Evolutionary conservation across 1,140 invertebrate species (phyloP).

Genomic region (Tribolium madens): DNA sequence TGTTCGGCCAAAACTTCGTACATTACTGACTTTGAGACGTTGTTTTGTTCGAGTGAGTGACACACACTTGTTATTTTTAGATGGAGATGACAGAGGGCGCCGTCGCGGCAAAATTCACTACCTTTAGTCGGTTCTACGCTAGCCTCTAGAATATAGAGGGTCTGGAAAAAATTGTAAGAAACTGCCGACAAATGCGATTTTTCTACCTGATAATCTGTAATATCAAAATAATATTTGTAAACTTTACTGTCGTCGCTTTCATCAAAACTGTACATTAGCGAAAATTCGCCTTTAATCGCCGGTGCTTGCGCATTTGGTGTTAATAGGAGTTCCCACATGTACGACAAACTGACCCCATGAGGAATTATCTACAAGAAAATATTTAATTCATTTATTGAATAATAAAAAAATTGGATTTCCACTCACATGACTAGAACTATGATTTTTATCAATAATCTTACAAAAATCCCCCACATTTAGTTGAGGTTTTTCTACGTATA

Average conservation of each 20-base stretch:
- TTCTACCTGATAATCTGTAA: slow-evolving; percentile 75
- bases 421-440: slow-evolving; percentile 67
- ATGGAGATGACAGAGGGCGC: slow-evolving; percentile 87
- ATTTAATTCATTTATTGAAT: neutral
- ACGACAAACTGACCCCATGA: slow-evolving; percentile 79
- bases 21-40: slow-evolving; percentile 77
- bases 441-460: slow-evolving; percentile 76
- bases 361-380: slow-evolving; percentile 69
- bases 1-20: slow-evolving; percentile 94
- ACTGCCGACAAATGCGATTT: neutral
- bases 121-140: slow-evolving; percentile 85
- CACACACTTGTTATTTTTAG: slow-evolving; percentile 75
- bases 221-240: slow-evolving; percentile 71
- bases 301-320: slow-evolving; percentile 44
- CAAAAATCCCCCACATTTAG: slow-evolving; percentile 67
- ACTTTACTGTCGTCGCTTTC: slow-evolving; percentile 63
- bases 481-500: slow-evolving; percentile 61
- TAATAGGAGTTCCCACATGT: slow-evolving; percentile 83
- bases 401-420: neutral
- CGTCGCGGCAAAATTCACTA: slow-evolving; percentile 88
- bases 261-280: slow-evolving; percentile 65
- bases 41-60: slow-evolving; percentile 40
- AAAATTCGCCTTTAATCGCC: slow-evolving; percentile 60
- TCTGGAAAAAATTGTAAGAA: slow-evolving; percentile 68
- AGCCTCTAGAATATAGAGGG: slow-evolving; percentile 85